phyloP scores from a whole-genome alignment of 1,140 invertebrate species.

The Temnothorax nylanderi region DNA sequence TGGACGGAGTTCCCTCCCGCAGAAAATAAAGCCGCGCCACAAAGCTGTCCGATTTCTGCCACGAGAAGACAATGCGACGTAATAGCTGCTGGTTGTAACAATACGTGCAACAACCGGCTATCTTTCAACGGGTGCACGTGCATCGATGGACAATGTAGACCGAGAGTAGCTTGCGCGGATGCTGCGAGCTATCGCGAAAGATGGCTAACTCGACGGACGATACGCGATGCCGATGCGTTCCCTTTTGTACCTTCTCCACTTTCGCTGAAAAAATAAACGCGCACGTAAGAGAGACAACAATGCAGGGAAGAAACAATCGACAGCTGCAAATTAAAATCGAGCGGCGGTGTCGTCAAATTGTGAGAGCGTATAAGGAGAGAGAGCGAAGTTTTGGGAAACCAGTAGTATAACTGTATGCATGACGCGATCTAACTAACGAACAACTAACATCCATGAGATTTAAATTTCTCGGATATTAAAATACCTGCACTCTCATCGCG shows the following conservation, averaged over 20 bases:
- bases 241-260: background rate
- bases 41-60: constrained; percentile 72
- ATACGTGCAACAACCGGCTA: constrained; percentile 66
- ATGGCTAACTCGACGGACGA: constrained; percentile 15
- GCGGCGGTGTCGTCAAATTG: background rate
- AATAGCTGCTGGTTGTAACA: constrained; percentile 71
- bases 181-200: constrained; percentile 34
- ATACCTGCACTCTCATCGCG: background rate
- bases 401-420: background rate
- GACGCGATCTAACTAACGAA: background rate
- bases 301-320: constrained; percentile 6
- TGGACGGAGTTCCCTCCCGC: constrained; percentile 35
- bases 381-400: background rate
- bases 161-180: constrained; percentile 25
- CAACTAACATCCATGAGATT: background rate
- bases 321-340: constrained; percentile 19
- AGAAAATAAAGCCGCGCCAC: constrained; percentile 68
- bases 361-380: background rate
- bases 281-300: background rate
- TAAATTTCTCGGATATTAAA: constrained; percentile 23
- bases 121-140: constrained; percentile 59
- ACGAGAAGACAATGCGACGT: constrained; percentile 71
- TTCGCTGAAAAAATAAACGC: background rate
- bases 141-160: constrained; percentile 47
- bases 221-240: background rate